Base-by-base conservation (phyloP, 2,113 vertebrate species). In the Sminthopsis crassicaudata region DNA sequence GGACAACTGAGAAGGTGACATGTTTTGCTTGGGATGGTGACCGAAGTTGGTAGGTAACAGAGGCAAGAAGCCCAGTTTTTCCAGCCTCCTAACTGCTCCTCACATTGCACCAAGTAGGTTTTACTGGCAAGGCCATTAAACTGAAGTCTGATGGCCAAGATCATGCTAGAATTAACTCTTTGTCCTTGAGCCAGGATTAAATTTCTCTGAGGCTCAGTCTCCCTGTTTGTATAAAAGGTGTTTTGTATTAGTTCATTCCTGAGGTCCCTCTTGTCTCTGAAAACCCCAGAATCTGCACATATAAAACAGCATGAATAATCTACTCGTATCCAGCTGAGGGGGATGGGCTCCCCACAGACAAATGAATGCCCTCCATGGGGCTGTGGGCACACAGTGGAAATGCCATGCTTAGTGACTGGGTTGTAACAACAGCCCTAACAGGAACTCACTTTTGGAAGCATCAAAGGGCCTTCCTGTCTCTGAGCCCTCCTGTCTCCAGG, bases 261-360 rank as follows among this genome's bases (percentile, higher is more conserved):
- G n/a, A 2, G 5, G 36, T 42, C 36, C 16, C n/a, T 76, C 60
- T 76, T n/a, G 14, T 36, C 14, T 42, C n/a, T 8, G 36, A 84
- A 42, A 19, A 42, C 6, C 67, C n/a, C 42, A 22, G 36, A 8
- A 2, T 6, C 36, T 19, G 0, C 19, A 42, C n/a, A 84, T 42
- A 23, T 0, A 7, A n/a, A 7, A n/a, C 16, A 14, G 12, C 36
- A 3, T 0, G 5, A 19, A n/a, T 19, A 8, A 42, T 76, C n/a
- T 7, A 22, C n/a, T 84, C n/a, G 0, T 0, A 84, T 19, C 19
- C 6, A 42, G 8, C 2, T 8, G 16, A 84, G 67, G 60, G 16
- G 7, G 16, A 23, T 5, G 6, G 2, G n/a, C 16, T 22, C n/a
- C 16, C 16, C n/a, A 22, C 3, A 84, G n/a, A 22, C 4, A 42